Percentiles rank a stretch among this genome's conserved stretches.
Evolutionary conservation across 2,888 invertebrate genomes (phyloP).

Genomic region (Tupiocoris notatus): DNA sequence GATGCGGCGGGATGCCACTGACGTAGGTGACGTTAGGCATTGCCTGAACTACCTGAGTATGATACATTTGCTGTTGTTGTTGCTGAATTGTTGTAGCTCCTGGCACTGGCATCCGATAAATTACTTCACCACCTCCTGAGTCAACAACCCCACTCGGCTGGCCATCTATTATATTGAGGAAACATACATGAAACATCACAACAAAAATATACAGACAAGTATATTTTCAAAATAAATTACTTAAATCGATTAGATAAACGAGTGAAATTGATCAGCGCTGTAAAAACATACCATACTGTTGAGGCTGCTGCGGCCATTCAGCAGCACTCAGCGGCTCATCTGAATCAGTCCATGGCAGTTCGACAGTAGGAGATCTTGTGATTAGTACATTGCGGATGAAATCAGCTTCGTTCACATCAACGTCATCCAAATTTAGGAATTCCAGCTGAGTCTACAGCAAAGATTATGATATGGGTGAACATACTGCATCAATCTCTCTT

Average conservation of each 20-base stretch:
- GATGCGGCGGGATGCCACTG: constrained; percentile 36
- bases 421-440: constrained; percentile 72
- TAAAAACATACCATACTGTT: too few species aligned
- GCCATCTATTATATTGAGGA: constrained; percentile 10
- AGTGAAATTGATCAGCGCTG: background rate
- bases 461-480: background rate
- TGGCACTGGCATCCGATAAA: constrained; percentile 41
- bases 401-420: constrained; percentile 60
- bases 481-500: background rate
- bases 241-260: background rate
- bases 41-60: constrained; percentile 39
- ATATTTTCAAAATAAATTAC: background rate
- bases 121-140: constrained; percentile 34
- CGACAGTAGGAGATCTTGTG: constrained; percentile 43
- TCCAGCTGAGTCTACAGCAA: constrained; percentile 56
- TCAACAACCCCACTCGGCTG: constrained; percentile 39
- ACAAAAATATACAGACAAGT: background rate
- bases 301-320: constrained; percentile 43
- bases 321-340: constrained; percentile 23
- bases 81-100: constrained; percentile 42
- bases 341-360: constrained; percentile 45
- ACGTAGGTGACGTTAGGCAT: constrained; percentile 38
- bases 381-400: constrained; percentile 48
- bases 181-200: background rate
- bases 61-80: constrained; percentile 43